Conservation (phyloP, 1,140 invertebrate species). For the Procambarus clarkii region DNA sequence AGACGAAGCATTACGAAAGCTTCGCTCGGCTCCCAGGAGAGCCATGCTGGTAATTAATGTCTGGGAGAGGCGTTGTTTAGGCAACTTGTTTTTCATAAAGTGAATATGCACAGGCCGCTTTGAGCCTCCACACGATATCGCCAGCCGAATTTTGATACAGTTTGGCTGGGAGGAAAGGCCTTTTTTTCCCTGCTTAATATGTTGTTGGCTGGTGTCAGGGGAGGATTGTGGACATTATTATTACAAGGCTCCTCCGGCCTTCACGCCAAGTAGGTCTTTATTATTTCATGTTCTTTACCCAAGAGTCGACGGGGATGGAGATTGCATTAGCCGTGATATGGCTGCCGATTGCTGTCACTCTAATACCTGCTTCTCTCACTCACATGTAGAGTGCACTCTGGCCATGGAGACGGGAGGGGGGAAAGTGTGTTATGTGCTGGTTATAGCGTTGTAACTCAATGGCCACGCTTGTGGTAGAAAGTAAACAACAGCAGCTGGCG, state of each 20-base stretch:
- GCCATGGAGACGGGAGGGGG: no score
- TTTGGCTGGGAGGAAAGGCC: neutral
- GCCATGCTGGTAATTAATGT: constrained; percentile 48
- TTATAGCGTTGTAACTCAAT: no score
- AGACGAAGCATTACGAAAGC: constrained; percentile 14
- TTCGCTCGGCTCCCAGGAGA: constrained; percentile 17
- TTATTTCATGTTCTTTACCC: no score
- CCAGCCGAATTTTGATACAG: constrained; percentile 26
- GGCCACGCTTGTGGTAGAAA: no score
- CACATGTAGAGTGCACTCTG: no score
- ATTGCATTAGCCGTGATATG: no score
- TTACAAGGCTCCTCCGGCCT: neutral
- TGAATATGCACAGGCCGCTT: constrained; percentile 45
- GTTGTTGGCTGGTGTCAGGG: neutral
- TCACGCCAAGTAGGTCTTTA: neutral
- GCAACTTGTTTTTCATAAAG: constrained; percentile 57
- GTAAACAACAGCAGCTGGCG: no score
- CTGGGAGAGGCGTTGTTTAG: constrained; percentile 48
- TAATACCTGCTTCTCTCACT: no score
- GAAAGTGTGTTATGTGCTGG: no score
- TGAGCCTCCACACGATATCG: constrained; percentile 18
- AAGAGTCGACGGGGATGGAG: no score
- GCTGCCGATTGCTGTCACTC: no score
- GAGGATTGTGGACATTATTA: neutral
- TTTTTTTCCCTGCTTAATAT: neutral